Evolutionary conservation across 2,888 invertebrate genomes (phyloP).

Genomic region (Ferrisia virgata): DNA sequence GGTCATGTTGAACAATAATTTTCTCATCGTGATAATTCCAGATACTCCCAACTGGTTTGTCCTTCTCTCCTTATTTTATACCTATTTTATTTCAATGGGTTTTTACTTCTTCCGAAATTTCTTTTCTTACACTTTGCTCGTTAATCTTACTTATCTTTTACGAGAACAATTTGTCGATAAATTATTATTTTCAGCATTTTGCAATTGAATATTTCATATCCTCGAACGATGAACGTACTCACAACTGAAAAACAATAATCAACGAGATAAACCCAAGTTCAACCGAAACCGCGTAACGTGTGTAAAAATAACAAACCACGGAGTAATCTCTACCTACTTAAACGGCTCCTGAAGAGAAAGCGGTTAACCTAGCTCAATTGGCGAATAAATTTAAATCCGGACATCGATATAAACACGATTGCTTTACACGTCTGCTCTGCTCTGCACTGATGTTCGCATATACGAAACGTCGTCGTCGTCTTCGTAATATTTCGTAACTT

Average conservation of each 20-base stretch:
- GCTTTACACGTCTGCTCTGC: neutral
- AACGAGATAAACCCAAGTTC: neutral
- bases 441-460: neutral
- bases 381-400: constrained; percentile 31
- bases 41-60: neutral
- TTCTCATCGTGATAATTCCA: neutral
- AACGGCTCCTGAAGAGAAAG: constrained; percentile 17
- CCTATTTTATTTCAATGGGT: too few species aligned
- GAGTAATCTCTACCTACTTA: neutral
- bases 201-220: neutral
- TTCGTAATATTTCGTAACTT: neutral
- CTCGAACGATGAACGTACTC: neutral
- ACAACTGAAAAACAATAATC: neutral
- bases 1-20: neutral
- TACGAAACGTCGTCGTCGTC: neutral
- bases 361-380: neutral
- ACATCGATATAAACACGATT: neutral
- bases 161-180: neutral
- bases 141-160: neutral
- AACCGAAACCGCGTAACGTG: neutral
- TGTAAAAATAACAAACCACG: neutral
- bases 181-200: neutral
- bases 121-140: neutral
- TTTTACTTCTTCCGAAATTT: neutral
- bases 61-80: neutral